Percentiles rank a stretch among this genome's conserved stretches.
Conservation (phyloP, 30 jellyfish, hydroid and myxozoan species). For the Pseudorhiza aurosa region DNA sequence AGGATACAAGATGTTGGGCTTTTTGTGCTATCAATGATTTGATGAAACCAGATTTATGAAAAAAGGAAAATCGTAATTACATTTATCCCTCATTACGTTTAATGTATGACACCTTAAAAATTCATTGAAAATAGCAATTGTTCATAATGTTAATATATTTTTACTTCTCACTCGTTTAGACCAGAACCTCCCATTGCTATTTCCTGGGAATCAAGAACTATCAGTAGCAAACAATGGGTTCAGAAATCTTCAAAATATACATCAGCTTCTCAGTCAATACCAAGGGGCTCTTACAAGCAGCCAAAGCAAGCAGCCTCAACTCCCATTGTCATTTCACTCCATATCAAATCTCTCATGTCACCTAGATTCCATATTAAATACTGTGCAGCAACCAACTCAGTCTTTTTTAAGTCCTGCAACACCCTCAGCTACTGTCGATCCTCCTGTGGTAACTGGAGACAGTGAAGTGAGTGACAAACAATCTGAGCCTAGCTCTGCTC, state of each 20-base stretch:
- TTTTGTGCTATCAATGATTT: too few species aligned
- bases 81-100: too few species aligned
- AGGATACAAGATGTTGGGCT: too few species aligned
- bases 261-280: slow-evolving; percentile 6
- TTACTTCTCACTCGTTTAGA: neutral
- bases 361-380: neutral
- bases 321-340: slow-evolving; percentile 5
- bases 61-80: too few species aligned
- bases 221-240: neutral
- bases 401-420: neutral
- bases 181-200: neutral
- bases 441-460: neutral
- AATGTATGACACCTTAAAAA: too few species aligned
- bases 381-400: neutral
- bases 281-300: neutral
- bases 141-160: too few species aligned
- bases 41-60: too few species aligned
- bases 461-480: neutral
- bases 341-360: neutral
- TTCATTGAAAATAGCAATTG: too few species aligned
- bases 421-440: neutral
- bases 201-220: neutral
- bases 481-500: neutral
- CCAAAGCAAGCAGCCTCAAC: neutral
- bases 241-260: slow-evolving; percentile 2